A percentile compares a stretch with the other conserved stretches of the same genome.
Evolutionary conservation across 2,113 vertebrate genomes (phyloP).

Genomic region (Camarhynchus parvulus): DNA sequence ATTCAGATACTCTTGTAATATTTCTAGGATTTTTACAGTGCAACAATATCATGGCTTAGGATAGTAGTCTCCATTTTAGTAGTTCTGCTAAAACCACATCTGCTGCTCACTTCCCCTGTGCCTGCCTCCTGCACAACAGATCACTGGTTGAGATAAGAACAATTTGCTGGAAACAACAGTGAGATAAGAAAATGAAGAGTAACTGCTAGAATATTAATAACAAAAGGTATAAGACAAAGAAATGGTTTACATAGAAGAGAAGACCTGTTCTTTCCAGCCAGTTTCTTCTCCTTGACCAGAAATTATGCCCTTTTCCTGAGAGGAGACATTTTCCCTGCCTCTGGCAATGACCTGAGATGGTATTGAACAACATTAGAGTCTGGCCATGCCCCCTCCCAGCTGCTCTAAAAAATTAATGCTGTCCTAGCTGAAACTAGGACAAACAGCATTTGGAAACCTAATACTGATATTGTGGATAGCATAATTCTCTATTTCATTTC

Average conservation of each 20-base stretch:
- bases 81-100: not conserved
- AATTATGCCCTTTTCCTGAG: not conserved
- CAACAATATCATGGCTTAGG: not conserved
- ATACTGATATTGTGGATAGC: not conserved
- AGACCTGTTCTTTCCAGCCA: not conserved
- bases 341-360: not conserved
- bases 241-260: not conserved
- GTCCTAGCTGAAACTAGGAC: not conserved
- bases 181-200: not conserved
- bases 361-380: not conserved
- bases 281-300: not conserved
- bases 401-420: not conserved
- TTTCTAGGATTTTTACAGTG: not conserved
- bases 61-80: not conserved
- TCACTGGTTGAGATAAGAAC: not conserved
- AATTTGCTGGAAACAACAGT: not conserved
- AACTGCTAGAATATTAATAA: not conserved
- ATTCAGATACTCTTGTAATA: not conserved
- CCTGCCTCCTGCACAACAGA: not conserved
- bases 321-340: not conserved
- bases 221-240: not conserved
- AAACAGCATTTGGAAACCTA: not conserved
- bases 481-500: not conserved
- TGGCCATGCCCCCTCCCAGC: not conserved
- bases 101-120: fast-evolving